Evolutionary conservation across 2,888 invertebrate genomes (phyloP).

Genomic region (Lycocerus yunnanus): DNA sequence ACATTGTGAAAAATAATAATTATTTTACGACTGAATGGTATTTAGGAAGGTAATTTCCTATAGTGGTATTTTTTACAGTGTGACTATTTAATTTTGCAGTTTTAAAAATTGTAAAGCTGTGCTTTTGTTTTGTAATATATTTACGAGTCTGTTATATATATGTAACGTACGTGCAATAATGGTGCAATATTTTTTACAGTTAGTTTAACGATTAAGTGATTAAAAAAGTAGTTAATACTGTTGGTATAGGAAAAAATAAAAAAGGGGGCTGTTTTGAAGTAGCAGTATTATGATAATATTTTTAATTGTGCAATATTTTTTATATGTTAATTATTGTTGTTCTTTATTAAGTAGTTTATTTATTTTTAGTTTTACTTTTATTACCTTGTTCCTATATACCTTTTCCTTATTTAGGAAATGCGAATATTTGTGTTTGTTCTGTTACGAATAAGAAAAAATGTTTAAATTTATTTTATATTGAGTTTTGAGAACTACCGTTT

Average conservation of each 20-base stretch:
- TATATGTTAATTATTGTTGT: not conserved
- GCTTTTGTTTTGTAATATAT: slow-evolving; percentile 1
- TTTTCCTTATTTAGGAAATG: not conserved
- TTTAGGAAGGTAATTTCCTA: too few relatives aligned
- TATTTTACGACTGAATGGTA: too few relatives aligned
- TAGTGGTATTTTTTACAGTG: not conserved
- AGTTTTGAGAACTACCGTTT: not conserved
- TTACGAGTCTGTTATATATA: slow-evolving; percentile 4
- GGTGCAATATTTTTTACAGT: slow-evolving; percentile 18
- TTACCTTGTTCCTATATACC: not conserved
- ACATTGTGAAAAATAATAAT: not conserved
- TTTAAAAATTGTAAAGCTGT: not conserved
- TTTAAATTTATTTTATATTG: not conserved
- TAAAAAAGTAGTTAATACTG: not conserved
- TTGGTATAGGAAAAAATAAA: not conserved
- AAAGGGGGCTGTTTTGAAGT: not conserved
- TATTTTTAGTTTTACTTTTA: not conserved
- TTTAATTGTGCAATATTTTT: not conserved
- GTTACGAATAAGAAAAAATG: not conserved
- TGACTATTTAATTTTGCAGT: not conserved
- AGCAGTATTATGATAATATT: slow-evolving; percentile 3
- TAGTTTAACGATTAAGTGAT: slow-evolving; percentile 10
- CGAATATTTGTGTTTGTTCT: not conserved
- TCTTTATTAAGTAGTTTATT: not conserved
- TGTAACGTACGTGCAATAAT: slow-evolving; percentile 11